Conservation (phyloP, 2,797 vertebrate species). For the Mus minutoides region DNA sequence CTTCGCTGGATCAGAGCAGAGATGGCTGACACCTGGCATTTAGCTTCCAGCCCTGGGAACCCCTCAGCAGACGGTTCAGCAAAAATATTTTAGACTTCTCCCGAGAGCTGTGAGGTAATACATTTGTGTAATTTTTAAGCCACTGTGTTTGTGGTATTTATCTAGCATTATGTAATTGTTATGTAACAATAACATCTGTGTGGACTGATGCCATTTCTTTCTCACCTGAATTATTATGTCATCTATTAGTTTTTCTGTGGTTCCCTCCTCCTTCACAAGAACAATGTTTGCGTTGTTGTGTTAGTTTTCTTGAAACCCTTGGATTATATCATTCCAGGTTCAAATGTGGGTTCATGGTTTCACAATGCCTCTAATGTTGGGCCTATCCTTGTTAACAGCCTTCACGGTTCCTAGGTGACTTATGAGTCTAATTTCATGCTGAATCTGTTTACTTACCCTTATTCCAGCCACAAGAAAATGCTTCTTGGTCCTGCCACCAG, state of each 20-base stretch:
- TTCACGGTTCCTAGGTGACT: not conserved
- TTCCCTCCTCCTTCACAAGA: not conserved
- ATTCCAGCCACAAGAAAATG: not conserved
- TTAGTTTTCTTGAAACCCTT: not conserved
- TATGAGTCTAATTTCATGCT: not conserved
- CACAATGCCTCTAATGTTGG: not conserved
- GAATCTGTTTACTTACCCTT: not conserved
- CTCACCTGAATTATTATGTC: not conserved
- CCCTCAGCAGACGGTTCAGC: not conserved
- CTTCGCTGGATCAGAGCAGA: not conserved
- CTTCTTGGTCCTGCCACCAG: not conserved
- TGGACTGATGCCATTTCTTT: not conserved
- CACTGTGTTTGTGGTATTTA: not conserved
- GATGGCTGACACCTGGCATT: not conserved
- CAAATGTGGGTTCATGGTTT: not conserved
- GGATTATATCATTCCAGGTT: not conserved
- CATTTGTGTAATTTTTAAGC: not conserved
- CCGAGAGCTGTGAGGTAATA: not conserved
- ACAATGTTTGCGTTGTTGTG: not conserved
- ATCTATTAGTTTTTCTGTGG: not conserved
- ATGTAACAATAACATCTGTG: not conserved
- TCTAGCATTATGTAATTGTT: not conserved
- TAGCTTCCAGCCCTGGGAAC: not conserved
- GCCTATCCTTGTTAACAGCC: not conserved
- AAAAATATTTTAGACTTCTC: not conserved